Conservation (phyloP, 2,888 invertebrate genomes). For the Panorpa germanica region DNA sequence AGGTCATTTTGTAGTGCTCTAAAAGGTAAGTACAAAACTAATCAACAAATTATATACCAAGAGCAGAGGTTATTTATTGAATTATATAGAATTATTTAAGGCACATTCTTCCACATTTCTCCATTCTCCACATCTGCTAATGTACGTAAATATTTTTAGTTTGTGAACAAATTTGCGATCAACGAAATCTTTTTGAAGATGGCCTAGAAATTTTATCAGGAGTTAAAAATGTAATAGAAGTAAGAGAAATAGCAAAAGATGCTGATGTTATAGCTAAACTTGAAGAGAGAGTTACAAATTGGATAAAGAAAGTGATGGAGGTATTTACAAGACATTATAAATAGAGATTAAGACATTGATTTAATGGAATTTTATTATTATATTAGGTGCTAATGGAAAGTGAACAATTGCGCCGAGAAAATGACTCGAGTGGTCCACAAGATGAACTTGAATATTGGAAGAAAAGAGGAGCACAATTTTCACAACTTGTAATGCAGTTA, state of each 20-base stretch:
- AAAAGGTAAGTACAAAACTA: slow-evolving; percentile 41
- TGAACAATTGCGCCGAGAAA: slow-evolving; percentile 78
- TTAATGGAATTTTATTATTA: not conserved
- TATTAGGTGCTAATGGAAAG: slow-evolving; percentile 63
- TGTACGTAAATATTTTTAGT: slow-evolving; percentile 27
- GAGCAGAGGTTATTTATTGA: too few relatives aligned
- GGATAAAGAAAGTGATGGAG: slow-evolving; percentile 67
- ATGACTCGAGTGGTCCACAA: slow-evolving; percentile 81
- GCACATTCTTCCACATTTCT: too few relatives aligned
- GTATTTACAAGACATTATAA: slow-evolving; percentile 18
- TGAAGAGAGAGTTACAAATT: slow-evolving; percentile 55
- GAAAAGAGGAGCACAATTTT: slow-evolving; percentile 82
- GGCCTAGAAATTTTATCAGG: slow-evolving; percentile 40
- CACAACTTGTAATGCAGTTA: slow-evolving; percentile 60
- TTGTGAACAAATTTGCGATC: slow-evolving; percentile 68
- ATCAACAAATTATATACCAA: not conserved
- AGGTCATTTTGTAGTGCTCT: slow-evolving; percentile 80
- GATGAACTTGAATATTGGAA: slow-evolving; percentile 96
- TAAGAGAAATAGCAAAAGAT: slow-evolving; percentile 49
- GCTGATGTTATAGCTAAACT: slow-evolving; percentile 41
- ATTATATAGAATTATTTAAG: too few relatives aligned
- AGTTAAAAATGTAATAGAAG: slow-evolving; percentile 40
- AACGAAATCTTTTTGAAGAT: slow-evolving; percentile 61
- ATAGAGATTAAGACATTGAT: not conserved
- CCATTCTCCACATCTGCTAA: too few relatives aligned